Conservation (phyloP, 2,888 invertebrate species). For the Anthrax anthrax region DNA sequence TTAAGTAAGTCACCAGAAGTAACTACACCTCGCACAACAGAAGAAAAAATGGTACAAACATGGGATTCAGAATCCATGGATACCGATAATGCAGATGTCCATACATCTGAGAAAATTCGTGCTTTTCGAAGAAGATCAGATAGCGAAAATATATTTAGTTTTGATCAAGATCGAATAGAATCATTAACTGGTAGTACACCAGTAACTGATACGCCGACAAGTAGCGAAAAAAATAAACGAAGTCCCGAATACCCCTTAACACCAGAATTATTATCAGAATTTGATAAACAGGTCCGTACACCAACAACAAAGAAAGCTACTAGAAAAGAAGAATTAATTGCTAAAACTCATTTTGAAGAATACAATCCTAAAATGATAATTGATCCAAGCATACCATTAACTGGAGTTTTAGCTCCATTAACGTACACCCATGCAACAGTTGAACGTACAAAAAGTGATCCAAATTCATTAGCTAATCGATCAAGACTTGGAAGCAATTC, state of each 20-base stretch:
- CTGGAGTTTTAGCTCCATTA: constrained; percentile 40
- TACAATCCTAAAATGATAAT: constrained; percentile 54
- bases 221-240: constrained; percentile 41
- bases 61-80: constrained; percentile 9
- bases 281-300: constrained; percentile 39
- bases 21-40: constrained; percentile 19
- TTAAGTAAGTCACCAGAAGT: constrained; percentile 26
- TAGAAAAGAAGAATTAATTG: constrained; percentile 48
- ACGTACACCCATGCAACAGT: constrained; percentile 56
- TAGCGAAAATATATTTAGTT: constrained; percentile 56
- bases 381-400: constrained; percentile 25
- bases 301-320: constrained; percentile 37
- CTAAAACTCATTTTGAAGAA: constrained; percentile 51
- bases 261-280: constrained; percentile 45
- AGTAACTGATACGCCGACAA: constrained; percentile 26
- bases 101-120: constrained; percentile 28
- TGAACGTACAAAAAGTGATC: constrained; percentile 76
- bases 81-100: constrained; percentile 24
- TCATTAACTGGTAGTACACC: constrained; percentile 44
- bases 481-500: constrained; percentile 57
- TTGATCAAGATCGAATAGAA: constrained; percentile 61
- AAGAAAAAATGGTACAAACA: constrained; percentile 28
- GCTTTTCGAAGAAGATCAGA: constrained; percentile 51
- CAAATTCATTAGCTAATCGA: constrained; percentile 60
- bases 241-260: constrained; percentile 39